A percentile compares a stretch with the other conserved stretches of the same genome.
These are phyloP conservation scores for Regulus satrapa DNA, from an alignment of 2,113 vertebrate genomes.

Conservation along the genomic window DNA sequence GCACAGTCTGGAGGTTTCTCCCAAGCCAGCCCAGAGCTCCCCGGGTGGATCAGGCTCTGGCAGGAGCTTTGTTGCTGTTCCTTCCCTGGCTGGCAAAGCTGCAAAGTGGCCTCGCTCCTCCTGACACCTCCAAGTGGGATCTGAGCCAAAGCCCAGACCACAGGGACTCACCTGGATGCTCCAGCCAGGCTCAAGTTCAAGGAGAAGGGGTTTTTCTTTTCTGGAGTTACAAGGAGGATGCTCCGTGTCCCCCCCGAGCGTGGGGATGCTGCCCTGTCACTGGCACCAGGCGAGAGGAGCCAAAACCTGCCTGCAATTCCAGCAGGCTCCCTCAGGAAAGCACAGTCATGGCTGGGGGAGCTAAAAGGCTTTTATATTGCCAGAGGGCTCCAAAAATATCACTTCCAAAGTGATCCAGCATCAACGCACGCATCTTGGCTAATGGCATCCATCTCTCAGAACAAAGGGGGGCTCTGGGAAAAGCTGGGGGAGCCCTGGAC, in stretches of 20 bases:
- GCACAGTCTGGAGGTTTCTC: background rate
- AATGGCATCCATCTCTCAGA: background rate
- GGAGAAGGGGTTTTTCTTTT: background rate
- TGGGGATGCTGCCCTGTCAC: background rate
- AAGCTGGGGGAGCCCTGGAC: background rate
- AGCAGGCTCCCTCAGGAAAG: background rate
- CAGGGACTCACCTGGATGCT: background rate
- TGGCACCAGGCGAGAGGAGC: fast-evolving
- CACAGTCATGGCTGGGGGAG: background rate
- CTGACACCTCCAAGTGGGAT: background rate
- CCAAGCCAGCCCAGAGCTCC: background rate
- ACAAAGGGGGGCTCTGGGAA: background rate
- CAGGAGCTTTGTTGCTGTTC: background rate
- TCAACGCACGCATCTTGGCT: fast-evolving
- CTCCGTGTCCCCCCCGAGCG: fast-evolving
- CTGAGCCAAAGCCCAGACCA: background rate
- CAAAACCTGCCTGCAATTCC: background rate
- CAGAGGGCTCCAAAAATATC: background rate
- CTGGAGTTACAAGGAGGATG: background rate
- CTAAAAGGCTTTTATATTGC: background rate
- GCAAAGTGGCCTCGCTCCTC: background rate
- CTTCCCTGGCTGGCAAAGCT: background rate
- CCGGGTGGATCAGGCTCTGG: background rate
- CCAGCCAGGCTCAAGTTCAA: background rate
- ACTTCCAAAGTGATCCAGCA: background rate